Evolutionary conservation across 2,888 invertebrate species (phyloP), one percentile per base, ranked within the genome.

Genomic region (Polydrusus tereticollis): DNA sequence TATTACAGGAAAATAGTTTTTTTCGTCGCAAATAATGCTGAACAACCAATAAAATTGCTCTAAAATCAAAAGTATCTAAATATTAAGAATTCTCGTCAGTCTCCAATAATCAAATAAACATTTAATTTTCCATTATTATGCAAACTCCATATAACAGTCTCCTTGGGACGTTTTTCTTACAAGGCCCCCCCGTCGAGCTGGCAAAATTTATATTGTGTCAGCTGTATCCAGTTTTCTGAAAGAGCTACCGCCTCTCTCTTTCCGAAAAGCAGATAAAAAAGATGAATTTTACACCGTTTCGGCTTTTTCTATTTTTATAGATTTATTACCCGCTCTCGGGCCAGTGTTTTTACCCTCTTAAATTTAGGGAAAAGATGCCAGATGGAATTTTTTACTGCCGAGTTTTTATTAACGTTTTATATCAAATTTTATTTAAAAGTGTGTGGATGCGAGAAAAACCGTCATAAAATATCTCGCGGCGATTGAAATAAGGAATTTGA

Each of bases 191-290:
- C 29, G 57, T 29, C 58, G 58, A 47, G 66, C 43, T 29, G 33
- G 45, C 72, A 47, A 69, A 73, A 73, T 73, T 73, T 73, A 73
- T 73, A 73, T 69, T 69, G 73, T 73, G 73, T 73, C 73, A 73
- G 73, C 66, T 69, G 73, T 73, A 73, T 73, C 73, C 69, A 73
- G 73, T 73, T 73, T 69, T 73, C 73, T 69, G 66, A 69, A 73
- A 73, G 73, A 73, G 64, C 69, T 73, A 60, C 73, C 69, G 72
- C 59, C 62, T 71, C 63, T 71, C 66, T 38, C 66, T 72, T n/a
- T 67, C 58, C 63, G 55, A 58, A 69, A 69, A 60, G 57, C 29
- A 69, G 66, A 73, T 70, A 73, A 73, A 73, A 73, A 73, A 66
- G 67, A 70, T 66, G 66, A 70, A 70, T 73, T 73, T 73, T 66